phyloP scores from a whole-genome alignment of 2,113 vertebrate genomes.

The Pygathrix nemaeus region DNA sequence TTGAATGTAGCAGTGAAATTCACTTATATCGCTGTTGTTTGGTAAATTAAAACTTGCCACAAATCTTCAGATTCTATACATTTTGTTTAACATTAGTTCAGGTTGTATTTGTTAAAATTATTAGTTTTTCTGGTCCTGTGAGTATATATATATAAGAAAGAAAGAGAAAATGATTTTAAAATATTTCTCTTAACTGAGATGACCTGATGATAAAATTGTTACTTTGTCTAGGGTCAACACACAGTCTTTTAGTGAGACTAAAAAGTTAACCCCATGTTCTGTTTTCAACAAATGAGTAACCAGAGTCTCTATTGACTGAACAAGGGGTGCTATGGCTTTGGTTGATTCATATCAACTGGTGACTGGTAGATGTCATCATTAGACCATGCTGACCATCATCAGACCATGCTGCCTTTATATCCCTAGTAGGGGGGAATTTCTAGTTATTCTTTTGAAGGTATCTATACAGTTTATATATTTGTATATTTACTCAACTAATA shows the following conservation, averaged over 20 bases:
- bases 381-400: background rate
- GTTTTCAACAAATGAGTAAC: background rate
- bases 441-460: background rate
- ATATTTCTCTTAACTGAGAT: background rate
- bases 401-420: background rate
- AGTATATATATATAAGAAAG: background rate
- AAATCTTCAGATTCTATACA: background rate
- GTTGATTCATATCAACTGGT: background rate
- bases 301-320: background rate
- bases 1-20: background rate
- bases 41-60: background rate
- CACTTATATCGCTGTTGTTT: background rate
- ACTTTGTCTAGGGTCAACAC: background rate
- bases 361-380: background rate
- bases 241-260: background rate
- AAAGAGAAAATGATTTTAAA: background rate
- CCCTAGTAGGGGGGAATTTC: background rate
- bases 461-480: background rate
- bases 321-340: background rate
- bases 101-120: background rate
- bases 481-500: background rate
- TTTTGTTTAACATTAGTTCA: background rate
- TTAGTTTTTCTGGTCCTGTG: background rate
- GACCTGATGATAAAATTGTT: background rate
- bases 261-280: background rate